Evolutionary conservation across 2,888 invertebrate genomes (phyloP).

Genomic region (Drosophila subsilvestris): DNA sequence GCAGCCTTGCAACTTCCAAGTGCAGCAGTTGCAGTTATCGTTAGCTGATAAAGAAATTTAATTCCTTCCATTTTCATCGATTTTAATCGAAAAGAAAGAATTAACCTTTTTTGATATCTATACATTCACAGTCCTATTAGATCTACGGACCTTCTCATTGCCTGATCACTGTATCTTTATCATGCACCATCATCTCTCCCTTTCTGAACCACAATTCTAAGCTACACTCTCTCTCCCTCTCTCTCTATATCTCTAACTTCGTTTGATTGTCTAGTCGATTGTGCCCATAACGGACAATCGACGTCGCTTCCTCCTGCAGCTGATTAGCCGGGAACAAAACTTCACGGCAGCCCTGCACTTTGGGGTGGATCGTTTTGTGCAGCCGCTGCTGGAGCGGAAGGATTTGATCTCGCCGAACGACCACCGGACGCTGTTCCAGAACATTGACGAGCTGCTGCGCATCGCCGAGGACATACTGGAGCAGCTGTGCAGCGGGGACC

Average conservation of each 20-base stretch:
- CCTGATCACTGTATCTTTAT: too few species aligned
- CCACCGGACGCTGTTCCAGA: slow-evolving; percentile 92
- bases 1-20: too few species aligned
- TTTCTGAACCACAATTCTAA: too few species aligned
- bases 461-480: slow-evolving; percentile 93
- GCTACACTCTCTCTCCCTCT: neutral
- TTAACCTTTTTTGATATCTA: too few species aligned
- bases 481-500: slow-evolving; percentile 87
- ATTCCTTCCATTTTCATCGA: neutral
- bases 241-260: neutral
- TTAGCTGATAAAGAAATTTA: too few species aligned
- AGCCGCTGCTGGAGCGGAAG: slow-evolving; percentile 89
- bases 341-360: slow-evolving; percentile 91
- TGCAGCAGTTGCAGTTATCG: neutral
- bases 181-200: too few species aligned
- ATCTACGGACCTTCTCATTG: too few species aligned
- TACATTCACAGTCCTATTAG: too few species aligned
- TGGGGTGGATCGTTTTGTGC: slow-evolving; percentile 91
- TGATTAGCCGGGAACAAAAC: slow-evolving; percentile 91
- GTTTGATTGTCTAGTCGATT: slow-evolving; percentile 83
- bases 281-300: slow-evolving; percentile 85
- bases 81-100: too few species aligned
- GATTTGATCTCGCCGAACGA: slow-evolving; percentile 91
- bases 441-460: slow-evolving; percentile 91
- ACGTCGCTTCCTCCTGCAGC: slow-evolving; percentile 89